Percentiles rank a stretch among this genome's conserved stretches.
Evolutionary conservation across 23 tunicate species (phyloP).

Genomic region (Trididemnum nubilum): DNA sequence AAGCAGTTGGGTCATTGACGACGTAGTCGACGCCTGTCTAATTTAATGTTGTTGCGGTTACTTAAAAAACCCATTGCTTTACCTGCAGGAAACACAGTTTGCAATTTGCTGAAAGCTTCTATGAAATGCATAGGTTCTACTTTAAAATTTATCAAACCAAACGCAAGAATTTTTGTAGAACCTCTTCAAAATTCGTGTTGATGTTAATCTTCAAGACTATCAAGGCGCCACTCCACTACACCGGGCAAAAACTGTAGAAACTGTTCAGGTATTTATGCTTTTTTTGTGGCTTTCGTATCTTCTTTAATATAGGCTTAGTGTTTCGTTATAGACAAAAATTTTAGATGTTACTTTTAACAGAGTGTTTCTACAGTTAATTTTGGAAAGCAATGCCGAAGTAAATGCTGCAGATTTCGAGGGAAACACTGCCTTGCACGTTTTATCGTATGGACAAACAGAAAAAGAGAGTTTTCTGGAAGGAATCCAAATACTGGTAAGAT

Average conservation of each 20-base stretch:
- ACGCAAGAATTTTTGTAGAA: constrained; percentile 38
- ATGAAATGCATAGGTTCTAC: too few relatives aligned
- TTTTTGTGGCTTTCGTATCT: background rate
- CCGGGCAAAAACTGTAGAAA: constrained; percentile 54
- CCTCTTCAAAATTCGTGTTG: constrained; percentile 68
- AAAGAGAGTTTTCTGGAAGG: constrained; percentile 67
- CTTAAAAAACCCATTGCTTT: too few relatives aligned
- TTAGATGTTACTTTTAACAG: background rate
- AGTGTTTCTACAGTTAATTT: constrained; percentile 51
- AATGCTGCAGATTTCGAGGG: constrained; percentile 82
- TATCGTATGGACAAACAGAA: constrained; percentile 62
- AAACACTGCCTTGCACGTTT: constrained; percentile 79
- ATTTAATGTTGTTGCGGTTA: too few relatives aligned
- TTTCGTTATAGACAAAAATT: too few relatives aligned
- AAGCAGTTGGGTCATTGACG: too few relatives aligned
- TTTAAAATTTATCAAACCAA: too few relatives aligned
- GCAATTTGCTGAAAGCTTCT: too few relatives aligned
- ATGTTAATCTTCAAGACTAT: constrained; percentile 75
- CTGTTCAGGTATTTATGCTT: constrained; percentile 33
- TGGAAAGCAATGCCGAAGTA: constrained; percentile 78
- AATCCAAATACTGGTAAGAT: constrained; percentile 47
- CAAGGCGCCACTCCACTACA: constrained; percentile 91
- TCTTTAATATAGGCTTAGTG: background rate
- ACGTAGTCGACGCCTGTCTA: too few relatives aligned
- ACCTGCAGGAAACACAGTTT: too few relatives aligned